Conservation (phyloP, 2,888 invertebrate genomes). For the Dasysyrphus tricinctus region DNA sequence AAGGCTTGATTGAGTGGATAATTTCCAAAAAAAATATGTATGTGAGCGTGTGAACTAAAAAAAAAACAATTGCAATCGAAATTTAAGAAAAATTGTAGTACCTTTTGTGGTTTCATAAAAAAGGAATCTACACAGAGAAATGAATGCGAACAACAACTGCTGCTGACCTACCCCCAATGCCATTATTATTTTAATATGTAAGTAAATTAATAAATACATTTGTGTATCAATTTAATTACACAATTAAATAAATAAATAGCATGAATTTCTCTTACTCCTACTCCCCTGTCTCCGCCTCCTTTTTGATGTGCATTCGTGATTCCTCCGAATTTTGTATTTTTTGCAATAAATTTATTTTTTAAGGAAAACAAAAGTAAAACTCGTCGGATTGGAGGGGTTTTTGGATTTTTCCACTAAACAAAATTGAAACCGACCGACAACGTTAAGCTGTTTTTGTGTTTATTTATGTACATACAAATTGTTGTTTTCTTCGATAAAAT, state of each 20-base stretch:
- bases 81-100: background rate
- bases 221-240: background rate
- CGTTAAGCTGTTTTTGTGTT: background rate
- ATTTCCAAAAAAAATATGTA: background rate
- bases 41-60: background rate
- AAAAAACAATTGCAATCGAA: background rate
- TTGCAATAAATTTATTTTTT: background rate
- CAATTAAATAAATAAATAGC: background rate
- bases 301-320: background rate
- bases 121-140: slow-evolving; percentile 1
- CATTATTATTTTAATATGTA: slow-evolving; percentile 33
- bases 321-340: background rate
- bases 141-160: background rate
- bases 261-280: background rate
- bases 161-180: slow-evolving; percentile 10
- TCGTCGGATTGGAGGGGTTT: background rate
- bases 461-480: background rate
- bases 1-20: background rate
- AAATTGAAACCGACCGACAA: background rate
- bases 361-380: background rate
- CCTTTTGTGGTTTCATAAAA: slow-evolving; percentile 1
- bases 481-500: background rate
- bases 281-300: background rate
- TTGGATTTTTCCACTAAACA: background rate
- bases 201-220: slow-evolving; percentile 1